phyloP scores from a whole-genome alignment of 2,113 vertebrate genomes.

The Alexandromys fortis region DNA sequence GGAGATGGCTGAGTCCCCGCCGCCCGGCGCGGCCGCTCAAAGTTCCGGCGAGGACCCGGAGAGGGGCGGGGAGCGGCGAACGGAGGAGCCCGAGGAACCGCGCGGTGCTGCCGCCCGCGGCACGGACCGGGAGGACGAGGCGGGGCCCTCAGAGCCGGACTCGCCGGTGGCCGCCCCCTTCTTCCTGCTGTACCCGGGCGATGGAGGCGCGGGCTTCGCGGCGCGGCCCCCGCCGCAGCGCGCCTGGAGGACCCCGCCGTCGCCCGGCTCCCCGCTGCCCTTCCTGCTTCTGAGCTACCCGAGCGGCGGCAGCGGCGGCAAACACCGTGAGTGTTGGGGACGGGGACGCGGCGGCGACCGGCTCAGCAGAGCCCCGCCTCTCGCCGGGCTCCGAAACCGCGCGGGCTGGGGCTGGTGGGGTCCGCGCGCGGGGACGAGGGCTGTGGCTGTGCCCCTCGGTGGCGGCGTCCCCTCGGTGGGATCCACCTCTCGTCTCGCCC shows the following conservation, averaged over 20 bases:
- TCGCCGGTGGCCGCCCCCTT: constrained; percentile 84
- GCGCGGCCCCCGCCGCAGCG: constrained; percentile 77
- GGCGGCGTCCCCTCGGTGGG: background rate
- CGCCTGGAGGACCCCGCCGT: constrained; percentile 81
- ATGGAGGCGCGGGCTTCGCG: constrained; percentile 79
- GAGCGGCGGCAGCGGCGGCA: constrained; percentile 57
- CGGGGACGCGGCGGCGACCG: background rate
- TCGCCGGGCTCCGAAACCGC: background rate
- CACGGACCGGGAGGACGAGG: constrained; percentile 32
- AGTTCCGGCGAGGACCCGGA: constrained; percentile 65
- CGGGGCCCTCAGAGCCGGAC: constrained; percentile 68
- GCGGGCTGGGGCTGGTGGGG: background rate
- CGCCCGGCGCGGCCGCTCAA: constrained; percentile 53
- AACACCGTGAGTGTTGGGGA: constrained; percentile 81
- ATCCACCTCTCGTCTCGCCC: background rate
- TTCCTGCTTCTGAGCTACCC: constrained; percentile 84
- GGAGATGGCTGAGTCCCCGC: constrained; percentile 73
- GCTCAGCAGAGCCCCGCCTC: background rate
- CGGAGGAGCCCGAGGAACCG: constrained; percentile 25
- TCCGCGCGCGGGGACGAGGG: background rate
- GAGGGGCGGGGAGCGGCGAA: constrained; percentile 52
- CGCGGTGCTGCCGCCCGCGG: background rate
- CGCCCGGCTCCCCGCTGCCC: constrained; percentile 77
- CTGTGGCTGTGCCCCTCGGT: background rate
- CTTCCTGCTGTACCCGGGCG: constrained; percentile 86